Conservation (phyloP, 2,888 invertebrate species). For the Acanthosepion pharaonis region DNA sequence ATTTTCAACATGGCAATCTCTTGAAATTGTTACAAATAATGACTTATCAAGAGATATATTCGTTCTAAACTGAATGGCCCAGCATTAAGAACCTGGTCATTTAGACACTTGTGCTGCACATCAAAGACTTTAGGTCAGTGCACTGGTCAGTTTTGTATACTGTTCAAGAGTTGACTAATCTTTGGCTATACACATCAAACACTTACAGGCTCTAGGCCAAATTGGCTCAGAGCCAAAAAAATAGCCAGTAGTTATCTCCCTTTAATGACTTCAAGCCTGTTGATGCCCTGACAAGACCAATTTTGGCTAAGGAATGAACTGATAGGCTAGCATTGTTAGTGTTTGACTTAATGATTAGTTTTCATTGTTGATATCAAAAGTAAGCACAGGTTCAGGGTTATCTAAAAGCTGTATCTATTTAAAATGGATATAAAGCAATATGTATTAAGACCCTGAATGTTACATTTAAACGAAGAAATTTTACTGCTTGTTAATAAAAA, state of each 20-base stretch:
- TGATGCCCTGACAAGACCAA: neutral
- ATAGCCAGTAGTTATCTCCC: neutral
- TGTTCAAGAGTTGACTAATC: neutral
- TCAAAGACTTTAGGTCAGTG: neutral
- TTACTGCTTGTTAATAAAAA: no score
- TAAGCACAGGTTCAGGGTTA: neutral
- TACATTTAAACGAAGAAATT: no score
- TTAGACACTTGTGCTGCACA: neutral
- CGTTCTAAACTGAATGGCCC: neutral
- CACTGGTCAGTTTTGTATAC: neutral
- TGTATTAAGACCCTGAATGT: no score
- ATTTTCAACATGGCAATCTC: neutral
- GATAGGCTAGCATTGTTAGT: neutral
- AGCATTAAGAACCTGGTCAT: neutral
- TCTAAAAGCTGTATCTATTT: neutral
- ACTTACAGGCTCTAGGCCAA: neutral
- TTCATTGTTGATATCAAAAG: neutral
- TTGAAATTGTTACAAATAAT: neutral
- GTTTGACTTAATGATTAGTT: neutral
- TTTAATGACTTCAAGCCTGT: neutral
- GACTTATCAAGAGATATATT: neutral
- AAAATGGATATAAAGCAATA: no score
- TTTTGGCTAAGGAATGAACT: neutral
- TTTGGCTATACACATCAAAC: neutral
- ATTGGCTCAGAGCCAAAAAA: neutral